Conservation (phyloP, 1,140 invertebrate genomes). For the Philopotamus ludificatus region DNA sequence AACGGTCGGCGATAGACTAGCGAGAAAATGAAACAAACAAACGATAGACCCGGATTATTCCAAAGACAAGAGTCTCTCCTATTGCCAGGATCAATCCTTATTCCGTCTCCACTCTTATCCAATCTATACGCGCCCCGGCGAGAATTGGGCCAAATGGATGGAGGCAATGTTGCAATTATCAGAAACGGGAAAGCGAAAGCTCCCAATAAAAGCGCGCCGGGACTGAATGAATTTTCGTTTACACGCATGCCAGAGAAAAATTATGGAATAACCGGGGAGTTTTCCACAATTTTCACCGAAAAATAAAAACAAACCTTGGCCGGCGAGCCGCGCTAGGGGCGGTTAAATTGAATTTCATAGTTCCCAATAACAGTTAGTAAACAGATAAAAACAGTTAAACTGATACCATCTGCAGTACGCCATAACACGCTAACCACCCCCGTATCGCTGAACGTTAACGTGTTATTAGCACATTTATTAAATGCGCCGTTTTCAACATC, state of each 20-base stretch:
- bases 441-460: background rate
- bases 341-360: conserved; percentile 34
- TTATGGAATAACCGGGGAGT: no score
- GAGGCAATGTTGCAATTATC: conserved; percentile 30
- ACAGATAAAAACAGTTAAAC: conserved; percentile 31
- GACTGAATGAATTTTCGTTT: no score
- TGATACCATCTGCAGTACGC: conserved; percentile 23
- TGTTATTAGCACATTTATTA: background rate
- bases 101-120: background rate
- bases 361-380: conserved; percentile 24
- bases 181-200: conserved; percentile 17
- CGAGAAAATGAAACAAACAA: conserved; percentile 29
- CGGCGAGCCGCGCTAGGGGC: background rate
- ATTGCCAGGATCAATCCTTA: conserved; percentile 6
- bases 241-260: no score
- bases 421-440: conserved; percentile 19
- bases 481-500: conserved; percentile 5
- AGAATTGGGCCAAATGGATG: conserved; percentile 3
- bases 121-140: background rate
- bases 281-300: no score
- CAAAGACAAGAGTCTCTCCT: conserved; percentile 27
- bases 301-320: conserved; percentile 17
- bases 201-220: conserved; percentile 11
- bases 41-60: conserved; percentile 33
- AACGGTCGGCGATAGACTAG: conserved; percentile 33